A percentile compares a stretch with the other conserved stretches of the same genome.
phyloP scores from a whole-genome alignment of 2,113 vertebrate genomes.

The Terrapene triunguis region DNA sequence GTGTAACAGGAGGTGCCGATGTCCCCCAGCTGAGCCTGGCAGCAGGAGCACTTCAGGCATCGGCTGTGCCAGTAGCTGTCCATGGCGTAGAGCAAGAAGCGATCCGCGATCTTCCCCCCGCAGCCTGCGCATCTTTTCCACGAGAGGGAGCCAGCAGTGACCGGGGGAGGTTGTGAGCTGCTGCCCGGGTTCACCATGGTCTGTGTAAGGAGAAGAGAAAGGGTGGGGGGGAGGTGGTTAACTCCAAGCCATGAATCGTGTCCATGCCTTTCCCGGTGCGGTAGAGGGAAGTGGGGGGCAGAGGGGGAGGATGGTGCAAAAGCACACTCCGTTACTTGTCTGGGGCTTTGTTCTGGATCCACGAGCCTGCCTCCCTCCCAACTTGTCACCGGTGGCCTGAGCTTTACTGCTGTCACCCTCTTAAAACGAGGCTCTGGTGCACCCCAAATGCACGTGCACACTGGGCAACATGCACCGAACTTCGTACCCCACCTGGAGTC shows the following conservation, averaged over 20 bases:
- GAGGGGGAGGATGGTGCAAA: background rate
- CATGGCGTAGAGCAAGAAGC: slow-evolving; percentile 99
- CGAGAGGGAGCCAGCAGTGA: slow-evolving; percentile 92
- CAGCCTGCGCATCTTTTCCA: slow-evolving; percentile 98
- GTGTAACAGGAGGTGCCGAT: slow-evolving; percentile 99
- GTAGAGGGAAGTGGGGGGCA: background rate
- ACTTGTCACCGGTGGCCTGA: slow-evolving; percentile 66
- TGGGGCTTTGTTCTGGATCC: slow-evolving; percentile 76
- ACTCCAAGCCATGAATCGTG: slow-evolving; percentile 46
- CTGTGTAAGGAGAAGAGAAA: slow-evolving; percentile 64
- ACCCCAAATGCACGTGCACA: background rate
- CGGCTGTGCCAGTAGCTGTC: slow-evolving; percentile 99
- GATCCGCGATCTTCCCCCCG: slow-evolving; percentile 97
- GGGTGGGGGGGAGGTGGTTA: slow-evolving; percentile 57
- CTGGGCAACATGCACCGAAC: background rate
- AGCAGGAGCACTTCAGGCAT: slow-evolving; percentile 99
- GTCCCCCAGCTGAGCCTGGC: slow-evolving; percentile 98
- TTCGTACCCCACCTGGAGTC: background rate
- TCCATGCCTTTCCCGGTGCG: slow-evolving; percentile 43
- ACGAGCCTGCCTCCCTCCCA: slow-evolving; percentile 64
- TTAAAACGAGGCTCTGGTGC: slow-evolving; percentile 28
- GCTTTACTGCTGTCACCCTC: slow-evolving; percentile 68
- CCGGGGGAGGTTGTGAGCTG: slow-evolving; percentile 93
- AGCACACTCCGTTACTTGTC: slow-evolving; percentile 72
- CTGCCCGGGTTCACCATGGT: slow-evolving; percentile 98